Percentiles rank a stretch among this genome's conserved stretches.
Conservation (phyloP, 1,140 invertebrate genomes). For the Drosophila truncata region DNA sequence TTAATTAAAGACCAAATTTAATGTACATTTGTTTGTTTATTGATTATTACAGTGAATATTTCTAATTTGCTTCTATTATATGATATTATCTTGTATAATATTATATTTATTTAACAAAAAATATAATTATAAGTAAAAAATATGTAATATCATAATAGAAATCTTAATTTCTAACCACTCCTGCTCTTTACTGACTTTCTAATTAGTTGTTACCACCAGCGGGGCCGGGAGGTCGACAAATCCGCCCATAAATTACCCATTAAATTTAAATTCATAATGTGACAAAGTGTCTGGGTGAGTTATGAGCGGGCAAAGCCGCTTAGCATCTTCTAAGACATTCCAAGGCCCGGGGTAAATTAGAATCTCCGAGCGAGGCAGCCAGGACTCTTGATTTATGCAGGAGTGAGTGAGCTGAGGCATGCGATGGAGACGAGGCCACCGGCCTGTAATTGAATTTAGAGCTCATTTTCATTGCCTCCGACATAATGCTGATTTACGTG, state of each 20-base stretch:
- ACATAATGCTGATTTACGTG: slow-evolving; percentile 80
- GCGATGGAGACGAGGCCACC: slow-evolving; percentile 49
- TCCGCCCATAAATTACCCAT: slow-evolving; percentile 76
- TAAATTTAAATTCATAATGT: slow-evolving; percentile 80
- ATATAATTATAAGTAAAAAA: neutral
- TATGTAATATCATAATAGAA: neutral
- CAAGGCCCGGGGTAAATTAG: slow-evolving; percentile 62
- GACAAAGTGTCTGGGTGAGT: slow-evolving; percentile 71
- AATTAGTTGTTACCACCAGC: slow-evolving; percentile 45
- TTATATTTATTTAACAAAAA: neutral
- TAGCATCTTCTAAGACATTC: slow-evolving; percentile 74
- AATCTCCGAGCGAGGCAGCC: slow-evolving; percentile 20
- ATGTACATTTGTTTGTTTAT: neutral
- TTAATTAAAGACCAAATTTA: neutral
- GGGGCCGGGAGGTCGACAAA: slow-evolving; percentile 47
- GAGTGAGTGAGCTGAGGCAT: slow-evolving; percentile 15
- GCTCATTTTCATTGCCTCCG: slow-evolving; percentile 77
- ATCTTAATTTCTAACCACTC: neutral
- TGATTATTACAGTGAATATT: no score
- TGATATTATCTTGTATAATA: neutral
- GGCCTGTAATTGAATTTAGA: slow-evolving; percentile 78
- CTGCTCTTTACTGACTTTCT: slow-evolving; percentile 32
- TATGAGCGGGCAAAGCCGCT: slow-evolving; percentile 74
- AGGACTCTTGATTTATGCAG: slow-evolving; percentile 68
- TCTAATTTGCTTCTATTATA: neutral